A percentile compares a stretch with the other conserved stretches of the same genome.
These are phyloP conservation scores for Agrochola macilenta DNA, from an alignment of 2,888 invertebrate species.

Conservation along the genomic window DNA sequence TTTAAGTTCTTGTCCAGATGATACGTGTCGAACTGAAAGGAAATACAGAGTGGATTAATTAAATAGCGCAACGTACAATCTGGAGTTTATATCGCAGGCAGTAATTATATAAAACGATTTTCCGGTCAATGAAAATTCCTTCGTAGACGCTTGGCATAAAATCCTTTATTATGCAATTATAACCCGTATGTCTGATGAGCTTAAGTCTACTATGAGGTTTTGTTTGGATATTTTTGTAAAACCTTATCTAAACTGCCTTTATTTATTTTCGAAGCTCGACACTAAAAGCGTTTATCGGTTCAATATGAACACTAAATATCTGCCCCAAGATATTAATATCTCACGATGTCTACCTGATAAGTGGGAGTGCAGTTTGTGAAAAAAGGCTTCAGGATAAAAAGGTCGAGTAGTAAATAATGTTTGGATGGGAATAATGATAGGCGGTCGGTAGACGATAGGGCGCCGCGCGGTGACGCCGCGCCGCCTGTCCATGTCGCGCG, in stretches of 20 bases:
- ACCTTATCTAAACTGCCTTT: constrained; percentile 41
- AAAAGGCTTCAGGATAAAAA: constrained; percentile 68
- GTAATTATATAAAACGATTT: constrained; percentile 35
- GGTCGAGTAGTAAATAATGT: constrained; percentile 69
- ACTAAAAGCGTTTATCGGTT: constrained; percentile 51
- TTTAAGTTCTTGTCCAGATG: constrained; percentile 43
- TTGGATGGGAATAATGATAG: constrained; percentile 84
- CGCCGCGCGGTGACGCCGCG: constrained; percentile 85
- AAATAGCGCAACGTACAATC: constrained; percentile 2
- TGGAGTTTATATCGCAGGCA: not conserved
- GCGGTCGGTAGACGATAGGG: constrained; percentile 87
- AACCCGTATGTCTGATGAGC: constrained; percentile 2
- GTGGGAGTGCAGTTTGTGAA: constrained; percentile 57
- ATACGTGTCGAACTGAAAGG: constrained; percentile 25
- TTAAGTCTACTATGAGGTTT: constrained; percentile 3
- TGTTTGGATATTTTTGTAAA: constrained; percentile 13
- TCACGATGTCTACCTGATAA: constrained; percentile 59
- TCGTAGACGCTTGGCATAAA: constrained; percentile 14
- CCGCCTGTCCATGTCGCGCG: constrained; percentile 78
- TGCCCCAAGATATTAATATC: constrained; percentile 53
- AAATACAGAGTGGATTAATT: constrained; percentile 35
- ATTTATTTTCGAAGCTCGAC: constrained; percentile 48
- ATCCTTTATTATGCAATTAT: constrained; percentile 20
- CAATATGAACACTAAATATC: constrained; percentile 53
- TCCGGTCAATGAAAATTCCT: constrained; percentile 40